These are phyloP conservation scores for Phaethon lepturus DNA, from an alignment of 2,113 vertebrate species.

Conservation along the genomic window DNA sequence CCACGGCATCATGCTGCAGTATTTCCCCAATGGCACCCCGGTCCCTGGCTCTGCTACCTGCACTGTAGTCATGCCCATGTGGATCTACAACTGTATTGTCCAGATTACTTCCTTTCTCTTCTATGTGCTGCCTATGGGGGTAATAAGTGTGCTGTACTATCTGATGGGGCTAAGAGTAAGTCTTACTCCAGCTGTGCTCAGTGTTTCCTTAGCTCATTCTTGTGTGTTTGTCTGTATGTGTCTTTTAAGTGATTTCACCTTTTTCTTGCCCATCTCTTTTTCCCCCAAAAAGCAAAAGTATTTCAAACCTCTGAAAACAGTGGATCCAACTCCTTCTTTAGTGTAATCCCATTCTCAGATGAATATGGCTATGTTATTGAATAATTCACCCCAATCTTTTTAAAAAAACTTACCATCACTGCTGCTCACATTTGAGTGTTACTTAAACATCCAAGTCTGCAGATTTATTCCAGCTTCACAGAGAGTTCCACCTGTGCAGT, in stretches of 20 bases:
- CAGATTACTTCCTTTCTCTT: constrained; percentile 91
- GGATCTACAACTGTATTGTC: constrained; percentile 93
- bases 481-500: not conserved
- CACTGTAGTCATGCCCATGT: constrained; percentile 82
- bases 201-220: not conserved
- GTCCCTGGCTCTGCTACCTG: constrained; percentile 88
- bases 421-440: not conserved
- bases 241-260: not conserved
- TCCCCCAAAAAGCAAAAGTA: not conserved
- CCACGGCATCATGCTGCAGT: constrained; percentile 84
- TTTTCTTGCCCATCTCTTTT: not conserved
- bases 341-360: not conserved
- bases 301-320: not conserved
- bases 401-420: not conserved
- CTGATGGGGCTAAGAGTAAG: constrained; percentile 89
- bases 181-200: not conserved
- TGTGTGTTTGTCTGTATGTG: not conserved
- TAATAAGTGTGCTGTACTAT: constrained; percentile 90
- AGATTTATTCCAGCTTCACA: not conserved
- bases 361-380: not conserved
- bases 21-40: constrained; percentile 62
- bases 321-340: not conserved
- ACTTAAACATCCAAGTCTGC: not conserved
- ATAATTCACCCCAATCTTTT: not conserved
- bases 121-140: constrained; percentile 90